phyloP scores from a whole-genome alignment of 1,140 invertebrate species.

The Drosophila insularis region DNA sequence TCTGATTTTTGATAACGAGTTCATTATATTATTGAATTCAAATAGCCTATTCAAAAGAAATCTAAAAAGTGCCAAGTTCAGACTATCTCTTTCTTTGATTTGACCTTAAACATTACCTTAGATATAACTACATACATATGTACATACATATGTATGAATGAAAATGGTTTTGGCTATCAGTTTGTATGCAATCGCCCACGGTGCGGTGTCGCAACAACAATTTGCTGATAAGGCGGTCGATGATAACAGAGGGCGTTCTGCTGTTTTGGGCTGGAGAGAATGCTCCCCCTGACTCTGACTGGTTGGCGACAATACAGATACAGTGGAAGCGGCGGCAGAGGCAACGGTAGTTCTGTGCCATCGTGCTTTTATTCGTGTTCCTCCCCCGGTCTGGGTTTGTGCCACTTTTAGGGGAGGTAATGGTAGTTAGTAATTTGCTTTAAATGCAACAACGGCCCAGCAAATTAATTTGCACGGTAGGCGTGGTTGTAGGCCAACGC shows the following conservation, averaged over 20 bases:
- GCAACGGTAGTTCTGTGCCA: slow-evolving; percentile 3
- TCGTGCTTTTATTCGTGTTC: slow-evolving; percentile 1
- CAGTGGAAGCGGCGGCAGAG: not conserved
- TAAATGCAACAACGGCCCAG: slow-evolving; percentile 47
- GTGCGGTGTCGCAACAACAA: slow-evolving; percentile 37
- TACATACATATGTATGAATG: too few relatives aligned
- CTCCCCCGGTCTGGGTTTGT: slow-evolving; percentile 3
- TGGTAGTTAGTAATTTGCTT: slow-evolving; percentile 59
- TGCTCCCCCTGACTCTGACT: slow-evolving; percentile 41
- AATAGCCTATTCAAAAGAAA: too few relatives aligned
- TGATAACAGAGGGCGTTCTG: slow-evolving; percentile 54
- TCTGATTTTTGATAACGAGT: too few relatives aligned
- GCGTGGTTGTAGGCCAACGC: slow-evolving; percentile 78
- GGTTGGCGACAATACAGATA: slow-evolving; percentile 50
- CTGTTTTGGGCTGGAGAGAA: slow-evolving; percentile 11
- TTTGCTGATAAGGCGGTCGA: slow-evolving; percentile 62
- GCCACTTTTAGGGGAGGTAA: slow-evolving; percentile 43
- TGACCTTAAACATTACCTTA: too few relatives aligned
- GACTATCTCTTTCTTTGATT: too few relatives aligned
- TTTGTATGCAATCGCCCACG: not conserved
- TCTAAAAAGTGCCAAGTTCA: too few relatives aligned
- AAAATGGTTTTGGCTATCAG: not conserved
- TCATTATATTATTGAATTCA: too few relatives aligned
- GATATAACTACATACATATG: too few relatives aligned
- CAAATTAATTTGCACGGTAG: slow-evolving; percentile 77